Conservation (phyloP, 2,797 vertebrate species). For the Poeciliopsis paucimaculata region DNA sequence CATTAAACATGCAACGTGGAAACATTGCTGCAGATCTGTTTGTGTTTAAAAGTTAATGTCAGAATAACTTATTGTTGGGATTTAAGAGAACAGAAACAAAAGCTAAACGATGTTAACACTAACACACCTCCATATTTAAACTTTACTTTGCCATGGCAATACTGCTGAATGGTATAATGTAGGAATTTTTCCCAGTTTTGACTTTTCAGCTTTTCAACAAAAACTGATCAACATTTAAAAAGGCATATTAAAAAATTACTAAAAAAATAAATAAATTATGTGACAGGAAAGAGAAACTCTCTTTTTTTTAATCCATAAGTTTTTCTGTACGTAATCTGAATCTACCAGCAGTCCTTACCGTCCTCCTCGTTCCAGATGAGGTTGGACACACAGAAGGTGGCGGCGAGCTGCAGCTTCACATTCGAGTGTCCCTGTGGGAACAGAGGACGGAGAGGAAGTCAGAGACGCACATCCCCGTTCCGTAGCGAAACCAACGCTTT, state of each 20-base stretch:
- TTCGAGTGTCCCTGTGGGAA: constrained; percentile 92
- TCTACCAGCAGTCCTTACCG: constrained; percentile 80
- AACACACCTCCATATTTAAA: not conserved
- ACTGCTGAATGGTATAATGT: not conserved
- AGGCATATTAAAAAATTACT: not conserved
- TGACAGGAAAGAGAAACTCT: not conserved
- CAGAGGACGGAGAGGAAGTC: constrained; percentile 11
- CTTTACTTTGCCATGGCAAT: not conserved
- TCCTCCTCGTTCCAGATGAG: constrained; percentile 99
- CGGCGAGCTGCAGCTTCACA: constrained; percentile 95
- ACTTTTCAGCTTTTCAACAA: not conserved
- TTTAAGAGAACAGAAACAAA: not conserved
- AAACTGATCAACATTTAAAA: not conserved
- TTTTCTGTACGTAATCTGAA: constrained; percentile 5
- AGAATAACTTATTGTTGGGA: not conserved
- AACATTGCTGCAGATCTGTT: not conserved
- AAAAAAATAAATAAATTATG: not conserved
- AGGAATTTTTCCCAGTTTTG: not conserved
- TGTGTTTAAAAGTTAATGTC: not conserved
- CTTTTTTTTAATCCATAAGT: not conserved
- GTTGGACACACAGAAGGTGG: constrained; percentile 98
- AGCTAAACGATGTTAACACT: not conserved
- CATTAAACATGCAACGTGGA: not conserved
- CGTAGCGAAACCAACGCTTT: not conserved
- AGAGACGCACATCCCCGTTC: not conserved